Evolutionary conservation across 2,888 invertebrate genomes (phyloP), one percentile per base, ranked within the genome.

Genomic region (Agonopterix heracliana): DNA sequence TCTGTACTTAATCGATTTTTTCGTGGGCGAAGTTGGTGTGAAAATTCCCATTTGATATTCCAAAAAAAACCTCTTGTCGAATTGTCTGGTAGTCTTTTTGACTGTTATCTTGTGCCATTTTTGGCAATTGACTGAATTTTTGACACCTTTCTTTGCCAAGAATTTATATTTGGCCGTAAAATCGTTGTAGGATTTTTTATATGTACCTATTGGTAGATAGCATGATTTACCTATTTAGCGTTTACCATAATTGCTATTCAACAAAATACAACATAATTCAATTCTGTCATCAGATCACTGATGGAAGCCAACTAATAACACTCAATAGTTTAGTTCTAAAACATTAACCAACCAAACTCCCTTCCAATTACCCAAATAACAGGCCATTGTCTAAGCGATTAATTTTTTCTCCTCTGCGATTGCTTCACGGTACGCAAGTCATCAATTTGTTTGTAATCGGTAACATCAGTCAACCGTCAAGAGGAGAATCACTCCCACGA

Each of bases 391-490:
- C 63, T 63, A 59, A 54, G 52, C 49, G 51, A 35, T 45, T 17
- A 7, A 14, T 49, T 26, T 35, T 71, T 65, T 65, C 38, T 38
- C 38, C 10, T 38, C 26, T 7, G 47, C 53, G 52, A 65, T 76
- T 71, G 64, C 70, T 72, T 74, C 71, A 74, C 67, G 68, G 68
- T 61, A 53, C 53, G 57, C 58, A 26, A 26, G 26, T 50, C 61
- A 62, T 71, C 67, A 78, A 79, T 78, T 75, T 78, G 74, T 74
- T 78, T 75, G 72, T 74, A 68, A 81, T 84, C 73, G 71, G 80
- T 81, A 84, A 81, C 78, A 82, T 80, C 81, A 85, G 79, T 85
- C 83, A 82, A 80, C 66, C 84, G 78, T 79, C 74, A 78, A 74
- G 68, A 61, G 60, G 63, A 64, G 68, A 66, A 63, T 60, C 60